These are phyloP conservation scores for Zaprionus lineosus DNA, from an alignment of 2,888 invertebrate species.

Conservation along the genomic window DNA sequence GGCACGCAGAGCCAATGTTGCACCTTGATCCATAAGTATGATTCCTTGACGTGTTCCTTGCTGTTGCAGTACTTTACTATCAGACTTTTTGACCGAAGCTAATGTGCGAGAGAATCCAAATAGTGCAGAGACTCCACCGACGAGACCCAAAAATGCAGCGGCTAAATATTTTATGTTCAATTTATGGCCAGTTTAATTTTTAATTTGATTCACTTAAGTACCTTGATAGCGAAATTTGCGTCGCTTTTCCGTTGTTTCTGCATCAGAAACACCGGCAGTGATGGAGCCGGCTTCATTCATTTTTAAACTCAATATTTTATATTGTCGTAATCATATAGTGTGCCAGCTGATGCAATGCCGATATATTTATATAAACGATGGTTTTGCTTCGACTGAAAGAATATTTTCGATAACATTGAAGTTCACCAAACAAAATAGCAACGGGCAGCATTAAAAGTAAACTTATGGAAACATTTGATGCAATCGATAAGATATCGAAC, in stretches of 20 bases:
- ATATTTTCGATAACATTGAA: too few relatives aligned
- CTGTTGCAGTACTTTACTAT: slow-evolving; percentile 88
- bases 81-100: slow-evolving; percentile 89
- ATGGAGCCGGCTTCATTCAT: slow-evolving; percentile 44
- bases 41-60: slow-evolving; percentile 87
- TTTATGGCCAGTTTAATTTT: too few relatives aligned
- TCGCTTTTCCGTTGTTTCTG: slow-evolving; percentile 58
- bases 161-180: slow-evolving; percentile 61
- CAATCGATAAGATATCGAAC: too few relatives aligned
- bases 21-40: slow-evolving; percentile 89
- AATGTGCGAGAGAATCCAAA: slow-evolving; percentile 92
- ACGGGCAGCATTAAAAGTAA: too few relatives aligned
- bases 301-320: background rate
- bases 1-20: slow-evolving; percentile 91
- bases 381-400: too few relatives aligned
- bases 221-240: slow-evolving; percentile 69
- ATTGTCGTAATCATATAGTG: slow-evolving; percentile 51
- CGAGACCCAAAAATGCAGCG: slow-evolving; percentile 80
- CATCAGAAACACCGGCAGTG: too few relatives aligned
- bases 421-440: too few relatives aligned
- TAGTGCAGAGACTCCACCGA: slow-evolving; percentile 88
- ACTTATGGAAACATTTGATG: too few relatives aligned
- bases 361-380: too few relatives aligned
- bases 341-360: background rate
- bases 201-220: too few relatives aligned